Evolutionary conservation across 1,140 invertebrate species (phyloP).

Genomic region (Parasteatoda tepidariorum): DNA sequence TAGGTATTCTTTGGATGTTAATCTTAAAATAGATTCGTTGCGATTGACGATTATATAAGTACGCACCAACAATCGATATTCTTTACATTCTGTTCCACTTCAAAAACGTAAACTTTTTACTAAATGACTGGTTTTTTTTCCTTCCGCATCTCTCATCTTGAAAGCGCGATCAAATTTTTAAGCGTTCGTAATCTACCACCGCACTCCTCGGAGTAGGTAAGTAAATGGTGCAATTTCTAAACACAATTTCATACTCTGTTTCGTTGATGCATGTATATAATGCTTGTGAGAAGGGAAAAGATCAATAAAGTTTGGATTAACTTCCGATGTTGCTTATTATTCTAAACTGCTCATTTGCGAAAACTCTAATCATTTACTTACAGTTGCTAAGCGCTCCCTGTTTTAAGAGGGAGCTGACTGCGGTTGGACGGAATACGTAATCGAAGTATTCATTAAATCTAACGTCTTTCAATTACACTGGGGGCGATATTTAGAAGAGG

Average conservation of each 20-base stretch:
- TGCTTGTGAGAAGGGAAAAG: neutral
- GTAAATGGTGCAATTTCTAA: neutral
- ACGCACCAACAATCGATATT: too few species aligned
- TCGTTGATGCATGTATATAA: neutral
- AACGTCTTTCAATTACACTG: conserved; percentile 60
- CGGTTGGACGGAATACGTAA: conserved; percentile 52
- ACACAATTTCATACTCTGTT: neutral
- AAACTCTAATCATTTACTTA: conserved; percentile 60
- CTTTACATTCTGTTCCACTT: too few species aligned
- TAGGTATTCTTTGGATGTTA: too few species aligned
- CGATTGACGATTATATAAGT: too few species aligned
- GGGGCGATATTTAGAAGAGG: conserved; percentile 52
- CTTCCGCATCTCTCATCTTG: too few species aligned
- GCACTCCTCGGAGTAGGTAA: neutral
- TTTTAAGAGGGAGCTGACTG: conserved; percentile 1
- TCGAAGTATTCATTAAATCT: conserved; percentile 61
- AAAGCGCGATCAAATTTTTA: neutral
- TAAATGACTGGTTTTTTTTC: too few species aligned
- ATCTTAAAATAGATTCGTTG: too few species aligned
- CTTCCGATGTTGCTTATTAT: conserved; percentile 58
- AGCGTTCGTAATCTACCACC: neutral
- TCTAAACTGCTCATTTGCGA: conserved; percentile 60
- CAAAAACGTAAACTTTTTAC: too few species aligned
- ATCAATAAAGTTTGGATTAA: conserved; percentile 60
- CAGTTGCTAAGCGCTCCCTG: conserved; percentile 53